A percentile compares a stretch with the other conserved stretches of the same genome.
phyloP scores from a whole-genome alignment of 2,113 vertebrate species.

The Chionis minor region DNA sequence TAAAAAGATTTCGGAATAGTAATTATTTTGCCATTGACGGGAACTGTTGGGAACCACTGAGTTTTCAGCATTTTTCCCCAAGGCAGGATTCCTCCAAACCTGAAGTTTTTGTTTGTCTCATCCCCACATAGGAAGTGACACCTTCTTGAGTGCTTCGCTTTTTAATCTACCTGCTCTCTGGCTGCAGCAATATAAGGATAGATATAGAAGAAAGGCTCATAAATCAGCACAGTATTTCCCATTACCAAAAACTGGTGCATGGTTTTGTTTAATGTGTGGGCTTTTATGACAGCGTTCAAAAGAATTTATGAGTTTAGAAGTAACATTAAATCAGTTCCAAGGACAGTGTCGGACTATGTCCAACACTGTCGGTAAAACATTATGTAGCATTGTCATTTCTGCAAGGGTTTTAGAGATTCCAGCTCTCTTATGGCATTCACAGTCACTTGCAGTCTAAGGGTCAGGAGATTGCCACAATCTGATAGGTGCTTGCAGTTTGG shows the following conservation, averaged over 20 bases:
- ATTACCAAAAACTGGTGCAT: neutral
- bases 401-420: neutral
- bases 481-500: neutral
- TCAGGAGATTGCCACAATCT: neutral
- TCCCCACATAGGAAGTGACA: neutral
- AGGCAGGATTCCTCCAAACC: neutral
- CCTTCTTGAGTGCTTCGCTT: neutral
- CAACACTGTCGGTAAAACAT: neutral
- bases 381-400: neutral
- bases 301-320: constrained; percentile 29
- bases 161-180: neutral
- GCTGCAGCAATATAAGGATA: neutral
- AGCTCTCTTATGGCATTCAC: neutral
- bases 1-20: neutral
- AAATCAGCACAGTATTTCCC: constrained; percentile 10
- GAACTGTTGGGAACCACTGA: neutral
- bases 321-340: constrained; percentile 25
- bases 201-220: neutral
- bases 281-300: neutral
- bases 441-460: neutral
- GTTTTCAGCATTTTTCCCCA: neutral
- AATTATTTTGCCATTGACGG: neutral
- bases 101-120: neutral
- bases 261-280: neutral
- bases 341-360: neutral